Evolutionary conservation across 2,113 vertebrate species (phyloP).

Genomic region (Nothobranchius furzeri): DNA sequence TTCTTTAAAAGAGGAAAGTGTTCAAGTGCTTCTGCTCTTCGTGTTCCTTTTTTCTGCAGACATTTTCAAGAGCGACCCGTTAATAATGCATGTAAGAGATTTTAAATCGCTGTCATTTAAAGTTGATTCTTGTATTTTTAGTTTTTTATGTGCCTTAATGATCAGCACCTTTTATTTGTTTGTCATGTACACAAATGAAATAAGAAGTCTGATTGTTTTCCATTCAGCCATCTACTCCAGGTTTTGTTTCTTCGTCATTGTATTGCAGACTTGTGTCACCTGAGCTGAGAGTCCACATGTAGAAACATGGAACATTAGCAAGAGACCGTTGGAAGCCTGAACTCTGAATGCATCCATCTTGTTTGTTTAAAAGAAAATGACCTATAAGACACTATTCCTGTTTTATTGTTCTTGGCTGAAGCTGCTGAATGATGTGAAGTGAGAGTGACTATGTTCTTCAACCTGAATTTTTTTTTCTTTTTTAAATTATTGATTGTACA

Average conservation of each 20-base stretch:
- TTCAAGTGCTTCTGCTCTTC: no score
- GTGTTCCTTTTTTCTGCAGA: neutral
- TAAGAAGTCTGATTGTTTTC: neutral
- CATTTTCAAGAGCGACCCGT: no score
- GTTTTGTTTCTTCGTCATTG: neutral
- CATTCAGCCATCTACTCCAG: neutral
- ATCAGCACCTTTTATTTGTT: neutral
- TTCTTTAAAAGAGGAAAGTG: no score
- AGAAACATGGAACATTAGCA: neutral
- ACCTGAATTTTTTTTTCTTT: conserved; percentile 13
- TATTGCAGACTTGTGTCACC: neutral
- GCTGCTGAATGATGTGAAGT: conserved; percentile 50
- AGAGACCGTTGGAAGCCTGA: no score
- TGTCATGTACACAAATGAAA: no score
- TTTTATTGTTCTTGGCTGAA: conserved; percentile 19
- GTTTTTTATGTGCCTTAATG: neutral
- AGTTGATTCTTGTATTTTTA: no score
- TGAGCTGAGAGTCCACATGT: neutral
- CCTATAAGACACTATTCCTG: conserved; percentile 51
- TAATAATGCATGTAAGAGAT: neutral
- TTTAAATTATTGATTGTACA: conserved; percentile 80
- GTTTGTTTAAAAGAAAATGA: conserved; percentile 14
- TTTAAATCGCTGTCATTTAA: neutral
- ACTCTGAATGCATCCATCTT: neutral
- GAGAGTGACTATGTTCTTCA: neutral